These are phyloP conservation scores for Cheirogaleus medius DNA, from an alignment of 2,113 vertebrate genomes.

Conservation along the genomic window DNA sequence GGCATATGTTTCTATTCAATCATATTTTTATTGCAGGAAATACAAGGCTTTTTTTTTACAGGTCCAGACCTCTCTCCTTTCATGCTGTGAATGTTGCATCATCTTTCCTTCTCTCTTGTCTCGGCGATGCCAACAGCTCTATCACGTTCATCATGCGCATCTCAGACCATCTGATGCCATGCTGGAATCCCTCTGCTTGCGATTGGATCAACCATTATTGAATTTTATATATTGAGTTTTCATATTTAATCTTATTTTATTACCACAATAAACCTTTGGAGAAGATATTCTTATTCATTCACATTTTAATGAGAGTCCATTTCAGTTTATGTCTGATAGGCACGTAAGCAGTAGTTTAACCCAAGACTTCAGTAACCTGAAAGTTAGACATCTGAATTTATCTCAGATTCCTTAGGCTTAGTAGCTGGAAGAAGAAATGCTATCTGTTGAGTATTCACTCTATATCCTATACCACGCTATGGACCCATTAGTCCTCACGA, in stretches of 20 bases:
- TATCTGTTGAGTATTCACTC: background rate
- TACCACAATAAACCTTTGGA: background rate
- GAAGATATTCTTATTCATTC: background rate
- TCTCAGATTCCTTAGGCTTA: background rate
- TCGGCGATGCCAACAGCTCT: background rate
- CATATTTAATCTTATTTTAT: conserved; percentile 22
- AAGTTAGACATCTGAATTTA: background rate
- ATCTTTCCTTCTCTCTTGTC: background rate
- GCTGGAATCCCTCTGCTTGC: background rate
- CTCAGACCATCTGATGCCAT: background rate
- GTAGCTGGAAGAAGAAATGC: background rate
- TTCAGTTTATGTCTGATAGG: background rate
- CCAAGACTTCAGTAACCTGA: background rate
- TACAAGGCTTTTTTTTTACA: background rate
- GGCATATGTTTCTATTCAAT: conserved; percentile 1
- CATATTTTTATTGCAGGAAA: conserved; percentile 12
- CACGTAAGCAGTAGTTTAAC: background rate
- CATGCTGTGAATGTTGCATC: background rate
- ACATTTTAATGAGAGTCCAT: background rate
- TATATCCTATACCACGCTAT: background rate
- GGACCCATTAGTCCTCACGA: background rate
- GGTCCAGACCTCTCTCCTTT: background rate
- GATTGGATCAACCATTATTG: background rate
- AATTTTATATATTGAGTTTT: background rate
- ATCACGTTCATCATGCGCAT: background rate